Conservation (phyloP, 1,140 invertebrate species). For the Paraescarpia echinospica region DNA sequence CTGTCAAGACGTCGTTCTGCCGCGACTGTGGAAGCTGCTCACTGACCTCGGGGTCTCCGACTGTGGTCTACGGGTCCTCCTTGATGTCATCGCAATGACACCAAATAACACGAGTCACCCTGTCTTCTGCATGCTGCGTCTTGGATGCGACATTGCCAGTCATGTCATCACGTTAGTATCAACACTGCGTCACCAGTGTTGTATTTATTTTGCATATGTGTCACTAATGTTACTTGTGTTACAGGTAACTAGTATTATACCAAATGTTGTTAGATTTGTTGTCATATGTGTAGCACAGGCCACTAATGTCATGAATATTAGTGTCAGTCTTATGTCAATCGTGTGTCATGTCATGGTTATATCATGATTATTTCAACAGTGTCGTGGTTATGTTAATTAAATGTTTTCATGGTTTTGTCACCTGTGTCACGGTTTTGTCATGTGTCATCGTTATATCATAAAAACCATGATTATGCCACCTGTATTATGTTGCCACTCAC, state of each 20-base stretch:
- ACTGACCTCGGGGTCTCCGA: slow-evolving; percentile 77
- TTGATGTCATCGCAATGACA: slow-evolving; percentile 80
- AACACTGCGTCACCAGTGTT: not conserved
- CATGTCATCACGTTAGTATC: slow-evolving; percentile 91
- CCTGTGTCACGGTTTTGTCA: not conserved
- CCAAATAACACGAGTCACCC: slow-evolving; percentile 71
- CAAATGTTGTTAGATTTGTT: not conserved
- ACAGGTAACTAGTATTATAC: not conserved
- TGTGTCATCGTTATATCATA: not conserved
- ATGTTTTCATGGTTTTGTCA: not conserved
- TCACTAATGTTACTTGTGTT: not conserved
- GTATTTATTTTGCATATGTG: not conserved
- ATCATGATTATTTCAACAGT: too few relatives aligned
- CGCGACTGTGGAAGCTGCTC: slow-evolving; percentile 89
- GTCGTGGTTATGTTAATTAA: too few relatives aligned
- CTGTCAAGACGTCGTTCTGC: slow-evolving; percentile 87
- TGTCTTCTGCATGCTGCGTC: slow-evolving; percentile 71
- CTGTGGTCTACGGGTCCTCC: slow-evolving; percentile 85
- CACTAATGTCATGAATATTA: too few relatives aligned
- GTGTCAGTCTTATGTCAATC: too few relatives aligned
- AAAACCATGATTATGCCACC: not conserved
- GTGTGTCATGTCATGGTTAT: too few relatives aligned
- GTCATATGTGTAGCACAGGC: not conserved
- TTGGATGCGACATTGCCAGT: slow-evolving; percentile 95
- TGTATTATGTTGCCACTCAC: not conserved